Conservation (phyloP, 2,888 invertebrate genomes). For the Dastarcus helophoroides region DNA sequence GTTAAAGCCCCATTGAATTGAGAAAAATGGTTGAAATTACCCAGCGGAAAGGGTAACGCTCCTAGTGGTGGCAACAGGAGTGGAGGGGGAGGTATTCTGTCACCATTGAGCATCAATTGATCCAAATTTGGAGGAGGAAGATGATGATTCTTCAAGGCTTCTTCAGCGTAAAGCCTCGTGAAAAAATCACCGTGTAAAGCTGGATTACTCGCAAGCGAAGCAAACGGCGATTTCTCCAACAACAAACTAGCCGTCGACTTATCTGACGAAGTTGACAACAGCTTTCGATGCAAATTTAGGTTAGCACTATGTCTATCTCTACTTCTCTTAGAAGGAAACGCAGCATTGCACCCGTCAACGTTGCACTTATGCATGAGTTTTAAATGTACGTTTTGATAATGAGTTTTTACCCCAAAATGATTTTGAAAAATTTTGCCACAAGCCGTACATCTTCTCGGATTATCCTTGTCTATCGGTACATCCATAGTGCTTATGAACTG, state of each 20-base stretch:
- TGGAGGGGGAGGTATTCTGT: conserved; percentile 44
- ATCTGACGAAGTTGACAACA: conserved; percentile 60
- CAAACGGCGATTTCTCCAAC: conserved; percentile 40
- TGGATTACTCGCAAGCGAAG: conserved; percentile 47
- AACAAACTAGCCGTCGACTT: conserved; percentile 36
- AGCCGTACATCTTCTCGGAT: conserved; percentile 80
- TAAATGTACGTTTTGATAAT: conserved; percentile 91
- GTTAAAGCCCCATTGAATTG: conserved; percentile 36
- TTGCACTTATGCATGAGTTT: conserved; percentile 93
- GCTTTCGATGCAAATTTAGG: conserved; percentile 79
- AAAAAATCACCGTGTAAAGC: conserved; percentile 69
- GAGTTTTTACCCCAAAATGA: conserved; percentile 85
- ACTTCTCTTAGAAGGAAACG: conserved; percentile 86
- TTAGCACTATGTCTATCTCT: conserved; percentile 90
- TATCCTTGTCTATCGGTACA: conserved; percentile 84
- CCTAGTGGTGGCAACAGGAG: conserved; percentile 48
- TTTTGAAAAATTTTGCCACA: conserved; percentile 92
- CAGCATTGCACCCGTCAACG: conserved; percentile 88
- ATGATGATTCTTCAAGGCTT: conserved; percentile 46
- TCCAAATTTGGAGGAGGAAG: conserved; percentile 37
- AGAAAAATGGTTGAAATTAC: conserved; percentile 33
- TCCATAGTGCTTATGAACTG: conserved; percentile 64
- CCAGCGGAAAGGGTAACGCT: conserved; percentile 43
- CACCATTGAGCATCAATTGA: conserved; percentile 40
- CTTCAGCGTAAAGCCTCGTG: conserved; percentile 66